phyloP scores from a whole-genome alignment of 92 coral and sea anemone genomes.

The Epizoanthus stellaris region DNA sequence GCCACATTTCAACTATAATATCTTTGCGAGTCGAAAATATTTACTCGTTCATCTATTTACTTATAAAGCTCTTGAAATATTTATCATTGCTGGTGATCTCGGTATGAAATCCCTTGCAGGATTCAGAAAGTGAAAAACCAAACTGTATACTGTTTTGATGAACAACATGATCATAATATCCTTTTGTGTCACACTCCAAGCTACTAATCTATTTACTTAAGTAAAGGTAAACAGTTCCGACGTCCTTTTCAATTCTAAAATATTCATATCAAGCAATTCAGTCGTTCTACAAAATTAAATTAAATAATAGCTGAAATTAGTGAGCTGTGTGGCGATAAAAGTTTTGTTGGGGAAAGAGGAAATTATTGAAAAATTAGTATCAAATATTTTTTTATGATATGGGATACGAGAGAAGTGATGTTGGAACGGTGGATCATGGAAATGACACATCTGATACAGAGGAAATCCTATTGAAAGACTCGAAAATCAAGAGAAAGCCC shows the following conservation, averaged over 20 bases:
- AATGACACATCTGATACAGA: no score
- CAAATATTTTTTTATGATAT: neutral
- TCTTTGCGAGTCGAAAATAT: neutral
- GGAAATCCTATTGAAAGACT: neutral
- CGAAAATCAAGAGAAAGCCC: constrained; percentile 10
- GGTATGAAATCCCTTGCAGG: neutral
- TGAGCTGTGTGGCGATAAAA: neutral
- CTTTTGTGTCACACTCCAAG: neutral
- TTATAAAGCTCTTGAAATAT: neutral
- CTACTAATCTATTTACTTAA: constrained; percentile 12
- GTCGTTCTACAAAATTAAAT: neutral
- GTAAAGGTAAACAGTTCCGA: neutral
- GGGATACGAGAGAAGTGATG: neutral
- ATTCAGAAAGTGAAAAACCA: neutral
- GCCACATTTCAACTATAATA: neutral
- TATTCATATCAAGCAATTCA: neutral
- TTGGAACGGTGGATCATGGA: no score
- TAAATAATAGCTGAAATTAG: neutral
- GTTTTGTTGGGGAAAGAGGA: neutral
- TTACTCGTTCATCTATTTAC: neutral
- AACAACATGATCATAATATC: constrained; percentile 1
- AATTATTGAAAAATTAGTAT: neutral
- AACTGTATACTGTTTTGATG: neutral
- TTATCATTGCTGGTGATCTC: neutral
- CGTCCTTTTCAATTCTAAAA: no score